Conservation (phyloP, 1,140 invertebrate species). For the Hycleus cichorii region DNA sequence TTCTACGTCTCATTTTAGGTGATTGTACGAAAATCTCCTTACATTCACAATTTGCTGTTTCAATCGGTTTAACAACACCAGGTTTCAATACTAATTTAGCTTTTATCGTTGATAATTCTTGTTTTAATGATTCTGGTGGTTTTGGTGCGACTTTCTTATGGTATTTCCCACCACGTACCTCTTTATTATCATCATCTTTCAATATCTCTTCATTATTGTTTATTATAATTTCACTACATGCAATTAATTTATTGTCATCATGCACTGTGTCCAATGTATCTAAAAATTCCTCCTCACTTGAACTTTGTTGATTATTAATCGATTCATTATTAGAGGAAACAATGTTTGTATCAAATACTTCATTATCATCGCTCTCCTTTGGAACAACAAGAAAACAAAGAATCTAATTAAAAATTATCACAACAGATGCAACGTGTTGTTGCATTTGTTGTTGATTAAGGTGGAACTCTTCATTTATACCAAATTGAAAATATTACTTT, state of each 20-base stretch:
- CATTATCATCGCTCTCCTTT: conserved; percentile 33
- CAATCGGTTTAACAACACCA: conserved; percentile 31
- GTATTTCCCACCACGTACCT: conserved; percentile 36
- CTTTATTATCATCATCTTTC: neutral
- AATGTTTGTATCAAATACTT: conserved; percentile 31
- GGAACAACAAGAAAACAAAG: conserved; percentile 2
- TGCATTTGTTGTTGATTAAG: too few species aligned
- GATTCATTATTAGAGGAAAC: conserved; percentile 27
- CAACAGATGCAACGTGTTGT: neutral
- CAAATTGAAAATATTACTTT: too few species aligned
- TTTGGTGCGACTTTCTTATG: conserved; percentile 35
- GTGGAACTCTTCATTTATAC: too few species aligned
- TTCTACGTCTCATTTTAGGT: conserved; percentile 30
- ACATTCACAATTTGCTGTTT: conserved; percentile 13
- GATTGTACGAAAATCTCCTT: conserved; percentile 32
- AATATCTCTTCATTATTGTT: neutral
- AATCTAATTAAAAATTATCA: neutral
- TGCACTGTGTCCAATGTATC: conserved; percentile 28
- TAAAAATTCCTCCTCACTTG: conserved; percentile 37
- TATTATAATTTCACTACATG: conserved; percentile 12
- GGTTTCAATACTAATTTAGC: conserved; percentile 37
- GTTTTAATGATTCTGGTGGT: conserved; percentile 22
- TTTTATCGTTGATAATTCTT: conserved; percentile 27
- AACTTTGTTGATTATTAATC: conserved; percentile 15
- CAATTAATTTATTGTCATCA: conserved; percentile 18